phyloP scores from a whole-genome alignment of 2,888 invertebrate species.

The Axea sp. region DNA sequence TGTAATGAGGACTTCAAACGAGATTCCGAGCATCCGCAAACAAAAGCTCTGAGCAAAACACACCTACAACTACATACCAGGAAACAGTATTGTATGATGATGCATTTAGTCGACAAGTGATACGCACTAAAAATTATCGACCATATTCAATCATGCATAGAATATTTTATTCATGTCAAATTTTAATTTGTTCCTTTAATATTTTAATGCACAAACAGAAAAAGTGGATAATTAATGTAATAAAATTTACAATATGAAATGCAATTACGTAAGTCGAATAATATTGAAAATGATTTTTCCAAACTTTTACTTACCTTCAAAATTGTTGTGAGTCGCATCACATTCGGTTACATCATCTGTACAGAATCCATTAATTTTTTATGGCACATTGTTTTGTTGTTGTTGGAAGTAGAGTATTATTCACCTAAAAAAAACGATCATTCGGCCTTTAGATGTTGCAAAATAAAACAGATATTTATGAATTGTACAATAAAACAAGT shows the following conservation, averaged over 20 bases:
- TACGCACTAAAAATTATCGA: constrained; percentile 19
- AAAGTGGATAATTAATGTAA: constrained; percentile 11
- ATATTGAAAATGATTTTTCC: neutral
- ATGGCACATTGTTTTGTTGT: no score
- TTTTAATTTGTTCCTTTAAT: constrained; percentile 5
- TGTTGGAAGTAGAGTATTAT: no score
- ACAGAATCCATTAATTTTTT: no score
- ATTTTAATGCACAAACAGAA: neutral
- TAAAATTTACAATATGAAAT: neutral
- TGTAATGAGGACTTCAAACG: constrained; percentile 57
- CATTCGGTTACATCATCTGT: no score
- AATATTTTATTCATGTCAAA: constrained; percentile 22
- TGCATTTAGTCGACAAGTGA: constrained; percentile 25
- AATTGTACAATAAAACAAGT: no score
- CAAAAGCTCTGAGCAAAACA: constrained; percentile 42
- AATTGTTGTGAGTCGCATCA: no score
- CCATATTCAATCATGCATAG: constrained; percentile 7
- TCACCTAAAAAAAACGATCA: no score
- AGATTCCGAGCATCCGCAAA: constrained; percentile 37
- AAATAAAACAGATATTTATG: no score
- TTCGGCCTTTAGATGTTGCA: no score
- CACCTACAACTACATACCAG: constrained; percentile 9
- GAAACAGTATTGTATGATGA: constrained; percentile 20
- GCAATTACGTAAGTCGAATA: neutral
- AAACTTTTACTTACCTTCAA: neutral